These are phyloP conservation scores for Noctua fimbriata DNA, from an alignment of 2,888 invertebrate species.

Conservation along the genomic window DNA sequence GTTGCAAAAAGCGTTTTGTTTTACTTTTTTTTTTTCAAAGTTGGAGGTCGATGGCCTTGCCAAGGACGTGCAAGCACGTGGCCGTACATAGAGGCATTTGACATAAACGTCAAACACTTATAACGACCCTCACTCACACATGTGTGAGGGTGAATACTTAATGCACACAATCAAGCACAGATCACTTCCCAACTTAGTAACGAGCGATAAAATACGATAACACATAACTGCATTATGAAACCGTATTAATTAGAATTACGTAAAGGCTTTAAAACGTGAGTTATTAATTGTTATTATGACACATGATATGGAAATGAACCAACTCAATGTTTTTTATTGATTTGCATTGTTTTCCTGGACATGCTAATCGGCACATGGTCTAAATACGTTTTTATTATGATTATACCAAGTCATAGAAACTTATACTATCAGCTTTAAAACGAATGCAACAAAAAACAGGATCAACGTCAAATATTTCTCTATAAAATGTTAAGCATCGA, in stretches of 20 bases:
- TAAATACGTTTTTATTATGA: neutral
- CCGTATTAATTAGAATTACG: conserved; percentile 45
- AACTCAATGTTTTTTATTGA: conserved; percentile 9
- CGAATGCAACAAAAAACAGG: conserved; percentile 19
- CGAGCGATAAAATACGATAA: conserved; percentile 57
- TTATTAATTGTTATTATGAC: conserved; percentile 16
- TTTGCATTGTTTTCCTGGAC: conserved; percentile 1
- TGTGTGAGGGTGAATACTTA: conserved; percentile 55
- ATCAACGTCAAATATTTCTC: conserved; percentile 26
- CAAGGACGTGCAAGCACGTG: conserved; percentile 88
- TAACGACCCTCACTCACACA: conserved; percentile 54
- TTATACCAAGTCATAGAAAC: neutral
- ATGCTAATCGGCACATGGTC: neutral
- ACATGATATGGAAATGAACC: conserved; percentile 19
- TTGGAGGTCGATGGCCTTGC: conserved; percentile 84
- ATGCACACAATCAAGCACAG: conserved; percentile 61
- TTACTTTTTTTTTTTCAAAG: conserved; percentile 79
- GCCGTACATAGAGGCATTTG: conserved; percentile 78
- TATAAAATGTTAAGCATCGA: conserved; percentile 51
- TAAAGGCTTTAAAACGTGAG: conserved; percentile 17
- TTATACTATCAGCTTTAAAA: conserved; percentile 19
- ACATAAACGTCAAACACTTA: conserved; percentile 77
- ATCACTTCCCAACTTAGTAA: conserved; percentile 63
- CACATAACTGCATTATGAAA: conserved; percentile 47
- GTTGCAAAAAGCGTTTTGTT: conserved; percentile 81